Conservation (phyloP, 2,888 invertebrate species). For the Actias luna region DNA sequence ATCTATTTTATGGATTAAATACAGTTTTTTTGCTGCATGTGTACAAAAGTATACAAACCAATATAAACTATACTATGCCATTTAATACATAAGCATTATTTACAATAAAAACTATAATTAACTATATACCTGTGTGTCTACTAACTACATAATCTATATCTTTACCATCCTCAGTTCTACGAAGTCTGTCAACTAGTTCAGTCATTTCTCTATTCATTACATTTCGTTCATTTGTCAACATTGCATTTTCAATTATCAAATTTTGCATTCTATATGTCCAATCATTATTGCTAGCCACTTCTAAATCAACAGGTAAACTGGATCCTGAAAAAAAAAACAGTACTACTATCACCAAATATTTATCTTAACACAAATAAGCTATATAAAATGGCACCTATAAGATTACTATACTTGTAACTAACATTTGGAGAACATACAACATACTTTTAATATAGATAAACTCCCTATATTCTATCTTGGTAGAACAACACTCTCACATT, state of each 20-base stretch:
- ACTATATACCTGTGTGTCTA: slow-evolving; percentile 21
- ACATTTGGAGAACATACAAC: neutral
- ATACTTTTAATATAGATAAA: neutral
- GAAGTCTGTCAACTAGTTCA: slow-evolving; percentile 55
- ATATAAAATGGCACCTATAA: neutral
- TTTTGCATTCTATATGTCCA: slow-evolving; percentile 59
- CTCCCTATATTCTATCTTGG: too few relatives aligned
- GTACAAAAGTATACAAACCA: neutral
- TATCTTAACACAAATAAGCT: too few relatives aligned
- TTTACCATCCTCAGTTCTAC: slow-evolving; percentile 67
- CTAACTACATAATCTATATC: slow-evolving; percentile 40
- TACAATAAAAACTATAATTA: neutral
- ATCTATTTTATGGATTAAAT: neutral
- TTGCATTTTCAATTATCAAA: slow-evolving; percentile 70
- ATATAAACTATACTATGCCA: neutral
- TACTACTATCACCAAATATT: neutral
- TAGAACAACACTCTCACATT: too few relatives aligned
- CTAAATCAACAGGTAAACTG: slow-evolving; percentile 60
- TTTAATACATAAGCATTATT: too few relatives aligned
- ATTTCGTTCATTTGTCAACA: slow-evolving; percentile 73
- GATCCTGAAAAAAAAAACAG: slow-evolving; percentile 45
- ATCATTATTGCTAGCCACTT: slow-evolving; percentile 42
- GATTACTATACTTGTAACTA: neutral
- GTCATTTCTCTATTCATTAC: slow-evolving; percentile 65
- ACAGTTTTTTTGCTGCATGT: neutral